Evolutionary conservation across 2,113 vertebrate genomes (phyloP).

Genomic region (Syngnathus typhle): DNA sequence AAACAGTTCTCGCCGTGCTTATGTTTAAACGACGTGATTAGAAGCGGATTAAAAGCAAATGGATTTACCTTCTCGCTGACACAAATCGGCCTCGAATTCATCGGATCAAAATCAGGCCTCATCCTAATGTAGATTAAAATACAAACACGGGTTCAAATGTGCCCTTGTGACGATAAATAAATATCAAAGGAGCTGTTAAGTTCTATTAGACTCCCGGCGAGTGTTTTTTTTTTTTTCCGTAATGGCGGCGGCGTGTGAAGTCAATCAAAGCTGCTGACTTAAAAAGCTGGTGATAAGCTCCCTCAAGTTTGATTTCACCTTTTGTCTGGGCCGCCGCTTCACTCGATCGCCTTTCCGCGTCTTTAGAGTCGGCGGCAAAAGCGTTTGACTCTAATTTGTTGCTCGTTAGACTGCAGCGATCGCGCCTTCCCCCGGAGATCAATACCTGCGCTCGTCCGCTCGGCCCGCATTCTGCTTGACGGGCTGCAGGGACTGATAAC

Average conservation of each 20-base stretch:
- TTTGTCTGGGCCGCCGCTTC: background rate
- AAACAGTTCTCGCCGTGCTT: background rate
- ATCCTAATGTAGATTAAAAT: background rate
- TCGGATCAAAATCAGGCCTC: background rate
- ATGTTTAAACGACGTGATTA: background rate
- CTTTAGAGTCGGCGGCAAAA: constrained; percentile 20
- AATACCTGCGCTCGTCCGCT: constrained; percentile 57
- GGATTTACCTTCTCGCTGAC: background rate
- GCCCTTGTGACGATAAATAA: background rate
- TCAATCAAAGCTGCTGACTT: background rate
- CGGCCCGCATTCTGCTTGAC: constrained; percentile 14
- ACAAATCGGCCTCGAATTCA: background rate
- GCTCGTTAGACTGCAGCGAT: constrained; percentile 54
- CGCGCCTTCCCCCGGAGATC: constrained; percentile 50
- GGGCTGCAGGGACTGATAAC: constrained; percentile 57
- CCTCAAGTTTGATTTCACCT: background rate
- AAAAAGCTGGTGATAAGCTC: background rate
- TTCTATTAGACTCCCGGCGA: background rate
- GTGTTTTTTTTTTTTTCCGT: background rate
- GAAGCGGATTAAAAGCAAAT: background rate
- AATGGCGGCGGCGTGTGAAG: background rate
- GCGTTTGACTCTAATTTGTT: constrained; percentile 60
- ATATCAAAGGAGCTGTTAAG: background rate
- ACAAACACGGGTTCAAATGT: background rate
- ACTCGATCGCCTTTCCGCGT: constrained; percentile 27